phyloP scores from a whole-genome alignment of 1,140 invertebrate species.

The Anoplolepis gracilipes region DNA sequence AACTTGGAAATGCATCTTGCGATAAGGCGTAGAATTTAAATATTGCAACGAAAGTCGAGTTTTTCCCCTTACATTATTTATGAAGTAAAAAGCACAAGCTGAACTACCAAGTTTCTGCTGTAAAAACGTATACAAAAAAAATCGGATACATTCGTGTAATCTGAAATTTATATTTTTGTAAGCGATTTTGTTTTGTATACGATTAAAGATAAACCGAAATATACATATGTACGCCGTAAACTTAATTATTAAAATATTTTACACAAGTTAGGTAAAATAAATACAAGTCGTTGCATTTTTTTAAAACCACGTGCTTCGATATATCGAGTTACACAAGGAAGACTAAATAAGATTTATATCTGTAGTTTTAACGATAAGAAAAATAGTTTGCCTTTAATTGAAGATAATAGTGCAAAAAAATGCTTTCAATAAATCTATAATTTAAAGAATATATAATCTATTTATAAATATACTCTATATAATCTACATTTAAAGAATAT shows the following conservation, averaged over 20 bases:
- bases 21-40: slow-evolving; percentile 53
- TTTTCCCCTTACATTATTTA: slow-evolving; percentile 54
- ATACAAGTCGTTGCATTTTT: not conserved
- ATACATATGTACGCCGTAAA: too few relatives aligned
- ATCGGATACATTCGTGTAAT: not conserved
- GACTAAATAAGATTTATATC: slow-evolving; percentile 31
- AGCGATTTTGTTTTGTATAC: not conserved
- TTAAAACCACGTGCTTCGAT: too few relatives aligned
- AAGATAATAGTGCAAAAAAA: slow-evolving; percentile 30
- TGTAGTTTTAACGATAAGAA: not conserved
- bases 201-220: not conserved
- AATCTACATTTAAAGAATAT: too few relatives aligned
- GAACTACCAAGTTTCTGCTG: slow-evolving; percentile 35
- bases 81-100: slow-evolving; percentile 20
- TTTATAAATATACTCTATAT: too few relatives aligned
- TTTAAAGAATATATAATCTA: slow-evolving; percentile 54
- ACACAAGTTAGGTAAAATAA: not conserved
- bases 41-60: slow-evolving; percentile 46
- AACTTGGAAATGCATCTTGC: slow-evolving; percentile 50
- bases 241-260: not conserved
- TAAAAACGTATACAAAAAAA: slow-evolving; percentile 22
- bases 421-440: slow-evolving; percentile 42
- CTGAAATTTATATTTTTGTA: slow-evolving; percentile 22
- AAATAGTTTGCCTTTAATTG: slow-evolving; percentile 28
- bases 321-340: not conserved